phyloP scores from a whole-genome alignment of 2,888 invertebrate species.

The Andrena fulva region DNA sequence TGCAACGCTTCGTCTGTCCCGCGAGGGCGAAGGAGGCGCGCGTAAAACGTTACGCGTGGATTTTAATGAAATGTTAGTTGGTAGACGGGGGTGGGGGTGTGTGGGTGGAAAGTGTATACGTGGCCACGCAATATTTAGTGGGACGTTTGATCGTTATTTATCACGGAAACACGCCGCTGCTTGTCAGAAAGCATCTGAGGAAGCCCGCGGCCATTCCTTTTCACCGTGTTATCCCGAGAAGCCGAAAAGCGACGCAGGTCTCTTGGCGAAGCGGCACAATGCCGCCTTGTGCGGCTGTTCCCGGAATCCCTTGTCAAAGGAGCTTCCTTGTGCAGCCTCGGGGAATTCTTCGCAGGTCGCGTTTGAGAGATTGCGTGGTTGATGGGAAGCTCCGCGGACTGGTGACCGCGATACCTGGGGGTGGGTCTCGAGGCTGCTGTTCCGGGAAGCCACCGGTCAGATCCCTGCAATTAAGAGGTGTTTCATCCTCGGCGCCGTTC shows the following conservation, averaged over 20 bases:
- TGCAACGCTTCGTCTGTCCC: too few species aligned
- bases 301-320: slow-evolving; percentile 20
- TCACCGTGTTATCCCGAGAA: slow-evolving; percentile 15
- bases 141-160: background rate
- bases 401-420: slow-evolving; percentile 12
- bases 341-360: slow-evolving; percentile 22
- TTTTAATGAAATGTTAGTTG: too few species aligned
- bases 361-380: slow-evolving; percentile 16
- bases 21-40: too few species aligned
- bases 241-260: slow-evolving; percentile 21
- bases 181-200: background rate
- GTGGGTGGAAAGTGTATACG: background rate
- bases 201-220: background rate
- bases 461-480: slow-evolving; percentile 12
- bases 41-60: background rate
- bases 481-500: background rate
- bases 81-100: too few species aligned
- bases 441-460: background rate
- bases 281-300: slow-evolving; percentile 27
- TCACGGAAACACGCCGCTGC: background rate
- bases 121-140: background rate
- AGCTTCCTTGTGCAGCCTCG: background rate
- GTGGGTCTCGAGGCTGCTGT: background rate
- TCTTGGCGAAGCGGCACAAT: slow-evolving; percentile 1
- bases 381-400: slow-evolving; percentile 4